phyloP scores from a whole-genome alignment of 2,888 invertebrate species.

The Trisateles emortualis region DNA sequence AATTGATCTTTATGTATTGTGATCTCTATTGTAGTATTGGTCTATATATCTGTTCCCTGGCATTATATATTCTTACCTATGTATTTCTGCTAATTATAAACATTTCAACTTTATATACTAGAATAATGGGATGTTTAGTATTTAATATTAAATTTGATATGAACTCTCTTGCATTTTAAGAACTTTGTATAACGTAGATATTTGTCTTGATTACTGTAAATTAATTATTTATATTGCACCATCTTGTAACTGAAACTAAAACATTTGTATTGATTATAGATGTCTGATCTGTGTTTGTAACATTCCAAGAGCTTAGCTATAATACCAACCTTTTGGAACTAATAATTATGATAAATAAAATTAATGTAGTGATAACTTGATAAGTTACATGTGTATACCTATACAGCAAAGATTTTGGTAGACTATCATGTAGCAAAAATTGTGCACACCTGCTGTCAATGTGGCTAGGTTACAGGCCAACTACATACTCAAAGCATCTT shows the following conservation, averaged over 20 bases:
- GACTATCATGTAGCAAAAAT: no score
- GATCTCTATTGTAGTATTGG: constrained; percentile 22
- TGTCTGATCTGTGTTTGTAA: constrained; percentile 33
- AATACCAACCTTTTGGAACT: constrained; percentile 41
- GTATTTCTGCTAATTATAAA: not conserved
- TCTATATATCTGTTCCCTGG: constrained; percentile 4
- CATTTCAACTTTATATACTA: not conserved
- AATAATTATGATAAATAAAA: constrained; percentile 29
- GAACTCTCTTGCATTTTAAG: constrained; percentile 5
- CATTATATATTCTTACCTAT: no score
- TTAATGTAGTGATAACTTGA: constrained; percentile 31
- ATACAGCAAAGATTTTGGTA: no score
- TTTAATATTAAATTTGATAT: not conserved
- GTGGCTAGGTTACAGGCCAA: no score
- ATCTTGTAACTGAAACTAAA: constrained; percentile 20
- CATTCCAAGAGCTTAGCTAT: constrained; percentile 59
- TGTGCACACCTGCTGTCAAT: no score
- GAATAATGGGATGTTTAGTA: not conserved
- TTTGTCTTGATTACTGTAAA: constrained; percentile 3
- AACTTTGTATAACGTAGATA: not conserved
- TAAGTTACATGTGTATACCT: no score
- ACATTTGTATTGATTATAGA: constrained; percentile 21
- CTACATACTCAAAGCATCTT: no score
- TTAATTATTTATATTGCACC: constrained; percentile 32
- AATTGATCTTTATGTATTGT: constrained; percentile 23